Evolutionary conservation across 2,888 invertebrate genomes (phyloP), one percentile per base, ranked within the genome.

Genomic region (Phasia obesa): DNA sequence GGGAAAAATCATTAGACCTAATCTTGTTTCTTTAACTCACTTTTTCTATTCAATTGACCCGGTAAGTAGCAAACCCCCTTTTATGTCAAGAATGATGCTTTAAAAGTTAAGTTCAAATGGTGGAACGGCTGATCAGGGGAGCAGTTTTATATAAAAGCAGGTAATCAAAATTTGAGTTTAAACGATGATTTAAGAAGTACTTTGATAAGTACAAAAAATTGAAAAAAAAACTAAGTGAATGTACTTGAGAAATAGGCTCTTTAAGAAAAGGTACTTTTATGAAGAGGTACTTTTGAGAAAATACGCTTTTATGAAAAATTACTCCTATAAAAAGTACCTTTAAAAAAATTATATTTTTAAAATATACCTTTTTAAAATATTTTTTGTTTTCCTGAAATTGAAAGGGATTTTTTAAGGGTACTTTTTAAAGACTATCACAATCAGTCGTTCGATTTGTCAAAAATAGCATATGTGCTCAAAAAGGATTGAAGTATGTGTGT

Each of bases 1-100:
- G 47, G 53, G 57, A 59, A 69, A 79, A 78, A 79, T 60, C 78
- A 59, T 71, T 47, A 71, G 51, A 78, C 49, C 71, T 65, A 59
- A 53, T 38, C 71, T 57, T n/a, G n/a, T n/a, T 64, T 27, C 21
- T 31, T 64, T 21, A 21, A 53, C n/a, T 2, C 23, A 42, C 9
- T 47, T 17, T 64, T 17, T 44, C 15, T n/a, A 19, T 70, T 44
- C 25, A 67, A 17, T 67, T 67, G 44, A 62, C 25, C 31, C 11
- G 62, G 23, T 53, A 47, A 27, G 7, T 15, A 17, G 6, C 9
- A 57, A 19, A 15, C n/a, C n/a, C 4, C 5, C 15, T 19, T 35
- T 11, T 17, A n/a, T 35, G n/a, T 27, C 27, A 27, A 6, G 6
- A 27, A 5, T 5, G 27, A 27, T 27, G 27, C 38, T 42, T 15